Evolutionary conservation across 2,888 invertebrate species (phyloP).

Genomic region (Trissolcus brochymenae): DNA sequence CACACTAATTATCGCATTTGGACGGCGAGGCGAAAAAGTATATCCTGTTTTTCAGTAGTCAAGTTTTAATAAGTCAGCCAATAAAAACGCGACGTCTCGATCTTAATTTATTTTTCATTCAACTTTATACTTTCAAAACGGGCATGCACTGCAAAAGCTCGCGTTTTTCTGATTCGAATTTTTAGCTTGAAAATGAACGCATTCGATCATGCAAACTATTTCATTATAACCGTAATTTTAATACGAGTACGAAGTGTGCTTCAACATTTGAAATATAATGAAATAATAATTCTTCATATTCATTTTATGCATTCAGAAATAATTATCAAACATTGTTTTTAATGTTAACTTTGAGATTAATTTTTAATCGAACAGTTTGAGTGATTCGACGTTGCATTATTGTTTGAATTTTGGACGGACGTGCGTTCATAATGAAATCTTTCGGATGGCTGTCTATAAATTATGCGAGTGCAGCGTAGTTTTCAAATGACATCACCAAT

Average conservation of each 20-base stretch:
- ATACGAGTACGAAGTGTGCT: neutral
- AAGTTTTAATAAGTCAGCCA: conserved; percentile 38
- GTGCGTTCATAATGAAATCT: conserved; percentile 17
- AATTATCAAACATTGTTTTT: too few relatives aligned
- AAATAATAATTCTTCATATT: too few relatives aligned
- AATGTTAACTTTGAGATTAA: too few relatives aligned
- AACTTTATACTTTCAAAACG: neutral
- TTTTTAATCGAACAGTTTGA: too few relatives aligned
- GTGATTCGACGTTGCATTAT: neutral
- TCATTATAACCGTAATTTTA: neutral
- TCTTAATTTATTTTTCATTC: neutral
- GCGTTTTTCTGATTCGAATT: neutral
- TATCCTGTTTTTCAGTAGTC: conserved; percentile 21
- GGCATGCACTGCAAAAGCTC: too few relatives aligned
- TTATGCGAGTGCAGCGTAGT: conserved; percentile 10
- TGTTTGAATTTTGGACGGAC: conserved; percentile 2
- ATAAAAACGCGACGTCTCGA: conserved; percentile 5
- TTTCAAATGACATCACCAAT: neutral
- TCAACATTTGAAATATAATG: neutral
- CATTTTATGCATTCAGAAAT: too few relatives aligned
- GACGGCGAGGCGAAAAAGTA: neutral
- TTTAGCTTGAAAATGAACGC: neutral
- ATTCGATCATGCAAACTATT: neutral
- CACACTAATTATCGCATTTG: too few relatives aligned
- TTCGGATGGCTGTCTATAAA: conserved; percentile 12